Percentiles rank a stretch among this genome's conserved stretches.
Conservation (phyloP, 35 echinoderm and acorn worm genomes). For the Patiria miniata region DNA sequence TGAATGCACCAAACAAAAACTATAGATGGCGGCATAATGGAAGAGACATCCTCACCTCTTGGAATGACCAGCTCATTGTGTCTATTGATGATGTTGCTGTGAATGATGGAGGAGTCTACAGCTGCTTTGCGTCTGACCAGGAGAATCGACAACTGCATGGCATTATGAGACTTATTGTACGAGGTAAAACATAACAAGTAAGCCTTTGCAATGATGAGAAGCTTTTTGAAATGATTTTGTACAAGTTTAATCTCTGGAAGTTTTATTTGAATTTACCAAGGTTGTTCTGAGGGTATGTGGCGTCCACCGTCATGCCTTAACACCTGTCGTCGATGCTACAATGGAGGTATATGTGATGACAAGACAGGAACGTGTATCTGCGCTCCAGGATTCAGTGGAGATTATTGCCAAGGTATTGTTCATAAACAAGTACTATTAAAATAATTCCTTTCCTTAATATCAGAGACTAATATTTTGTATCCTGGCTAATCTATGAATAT, state of each 20-base stretch:
- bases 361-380: slow-evolving; percentile 71
- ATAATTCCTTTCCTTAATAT: background rate
- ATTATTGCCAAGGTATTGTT: slow-evolving; percentile 38
- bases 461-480: background rate
- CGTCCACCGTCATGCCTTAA: slow-evolving; percentile 27
- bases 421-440: background rate
- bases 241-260: too few species aligned
- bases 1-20: background rate
- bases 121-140: background rate
- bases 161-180: background rate
- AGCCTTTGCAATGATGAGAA: background rate
- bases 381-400: slow-evolving; percentile 75
- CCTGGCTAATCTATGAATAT: too few species aligned
- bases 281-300: slow-evolving; percentile 43
- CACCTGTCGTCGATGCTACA: slow-evolving; percentile 66
- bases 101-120: background rate
- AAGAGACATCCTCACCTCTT: background rate
- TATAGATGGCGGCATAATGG: background rate
- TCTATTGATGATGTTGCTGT: background rate
- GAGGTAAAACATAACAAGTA: too few species aligned
- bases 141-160: background rate
- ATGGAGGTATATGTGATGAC: slow-evolving; percentile 91
- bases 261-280: too few species aligned
- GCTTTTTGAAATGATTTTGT: background rate
- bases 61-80: background rate